Percentiles rank a stretch among this genome's conserved stretches.
Evolutionary conservation across 2,888 invertebrate species (phyloP).

Genomic region (Dermolepida albohirtum): DNA sequence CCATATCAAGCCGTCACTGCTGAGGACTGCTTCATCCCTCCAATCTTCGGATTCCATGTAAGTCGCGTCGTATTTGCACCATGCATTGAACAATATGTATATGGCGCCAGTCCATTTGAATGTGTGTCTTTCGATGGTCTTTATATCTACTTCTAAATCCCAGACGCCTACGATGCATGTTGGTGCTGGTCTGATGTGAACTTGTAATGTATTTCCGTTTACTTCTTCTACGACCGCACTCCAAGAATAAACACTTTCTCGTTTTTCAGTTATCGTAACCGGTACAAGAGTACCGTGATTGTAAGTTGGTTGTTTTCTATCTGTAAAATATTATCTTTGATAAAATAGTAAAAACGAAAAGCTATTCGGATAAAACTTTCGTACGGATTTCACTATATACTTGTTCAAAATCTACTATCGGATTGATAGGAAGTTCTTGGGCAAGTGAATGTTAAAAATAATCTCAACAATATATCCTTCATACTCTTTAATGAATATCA

Average conservation of each 20-base stretch:
- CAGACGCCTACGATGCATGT: constrained; percentile 55
- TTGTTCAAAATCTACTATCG: no score
- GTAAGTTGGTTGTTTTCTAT: constrained; percentile 28
- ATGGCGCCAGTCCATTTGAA: constrained; percentile 78
- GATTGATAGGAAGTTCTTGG: no score
- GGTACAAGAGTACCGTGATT: constrained; percentile 82
- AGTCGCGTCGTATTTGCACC: constrained; percentile 79
- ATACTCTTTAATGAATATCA: no score
- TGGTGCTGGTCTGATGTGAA: constrained; percentile 73
- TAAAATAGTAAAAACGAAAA: no score
- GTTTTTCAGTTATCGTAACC: constrained; percentile 76
- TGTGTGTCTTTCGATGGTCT: constrained; percentile 73
- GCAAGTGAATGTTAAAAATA: no score
- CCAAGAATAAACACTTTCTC: constrained; percentile 76
- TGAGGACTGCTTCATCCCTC: constrained; percentile 76
- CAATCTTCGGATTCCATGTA: constrained; percentile 76
- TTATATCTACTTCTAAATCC: constrained; percentile 39
- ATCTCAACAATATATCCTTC: no score
- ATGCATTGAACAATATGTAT: constrained; percentile 83
- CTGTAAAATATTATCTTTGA: constrained; percentile 19
- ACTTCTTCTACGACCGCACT: constrained; percentile 77
- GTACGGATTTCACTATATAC: no score
- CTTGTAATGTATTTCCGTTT: constrained; percentile 71
- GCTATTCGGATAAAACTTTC: no score
- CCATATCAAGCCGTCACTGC: constrained; percentile 81